A percentile compares a stretch with the other conserved stretches of the same genome.
Evolutionary conservation across 2,113 vertebrate genomes (phyloP).

Genomic region (Chamaea fasciata): DNA sequence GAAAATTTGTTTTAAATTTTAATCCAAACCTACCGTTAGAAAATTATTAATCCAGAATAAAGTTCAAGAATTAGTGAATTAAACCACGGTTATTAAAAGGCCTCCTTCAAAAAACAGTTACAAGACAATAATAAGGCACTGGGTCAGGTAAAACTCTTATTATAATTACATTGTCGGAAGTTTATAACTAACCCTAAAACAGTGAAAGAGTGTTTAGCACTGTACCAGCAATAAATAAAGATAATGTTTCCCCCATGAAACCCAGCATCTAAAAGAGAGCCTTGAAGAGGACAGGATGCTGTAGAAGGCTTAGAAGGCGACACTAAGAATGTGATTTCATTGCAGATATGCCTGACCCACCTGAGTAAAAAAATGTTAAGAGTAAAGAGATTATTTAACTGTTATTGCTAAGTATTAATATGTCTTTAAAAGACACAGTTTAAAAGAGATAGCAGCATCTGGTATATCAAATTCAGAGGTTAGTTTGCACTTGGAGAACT

Average conservation of each 20-base stretch:
- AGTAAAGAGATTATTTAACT: background rate
- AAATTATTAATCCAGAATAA: background rate
- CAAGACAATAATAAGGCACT: background rate
- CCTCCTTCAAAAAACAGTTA: background rate
- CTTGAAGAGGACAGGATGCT: background rate
- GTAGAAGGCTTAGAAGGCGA: background rate
- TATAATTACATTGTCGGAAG: background rate
- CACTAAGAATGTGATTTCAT: background rate
- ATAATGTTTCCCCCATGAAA: background rate
- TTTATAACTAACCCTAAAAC: background rate
- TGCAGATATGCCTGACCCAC: background rate
- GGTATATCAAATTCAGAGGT: background rate
- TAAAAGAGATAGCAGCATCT: background rate
- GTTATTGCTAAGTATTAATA: background rate
- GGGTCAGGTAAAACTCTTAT: background rate
- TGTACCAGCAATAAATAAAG: background rate
- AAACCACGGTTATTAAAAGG: background rate
- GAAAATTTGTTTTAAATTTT: background rate
- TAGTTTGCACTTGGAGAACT: background rate
- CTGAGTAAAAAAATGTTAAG: background rate
- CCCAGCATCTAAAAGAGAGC: background rate
- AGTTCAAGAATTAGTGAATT: background rate
- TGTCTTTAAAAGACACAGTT: background rate
- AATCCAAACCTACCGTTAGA: background rate
- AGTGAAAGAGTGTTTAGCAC: background rate